A percentile compares a stretch with the other conserved stretches of the same genome.
Evolutionary conservation across 2,113 vertebrate genomes (phyloP).

Genomic region (Mesembrinibis cayennensis): DNA sequence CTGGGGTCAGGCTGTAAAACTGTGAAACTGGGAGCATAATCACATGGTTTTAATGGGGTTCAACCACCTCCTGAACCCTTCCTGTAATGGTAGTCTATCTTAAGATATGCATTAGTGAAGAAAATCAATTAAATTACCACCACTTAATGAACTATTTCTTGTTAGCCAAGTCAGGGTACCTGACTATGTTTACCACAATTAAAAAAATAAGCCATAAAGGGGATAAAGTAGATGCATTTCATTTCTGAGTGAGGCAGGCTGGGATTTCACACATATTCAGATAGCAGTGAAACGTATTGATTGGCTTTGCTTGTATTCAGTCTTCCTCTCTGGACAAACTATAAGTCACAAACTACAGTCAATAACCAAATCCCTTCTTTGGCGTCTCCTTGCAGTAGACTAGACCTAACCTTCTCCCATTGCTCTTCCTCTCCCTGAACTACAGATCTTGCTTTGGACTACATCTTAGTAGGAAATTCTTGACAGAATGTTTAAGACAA

Average conservation of each 20-base stretch:
- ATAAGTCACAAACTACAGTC: background rate
- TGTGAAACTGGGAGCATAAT: background rate
- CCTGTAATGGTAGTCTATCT: background rate
- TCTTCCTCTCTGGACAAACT: background rate
- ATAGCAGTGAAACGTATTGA: background rate
- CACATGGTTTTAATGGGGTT: background rate
- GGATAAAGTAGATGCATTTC: background rate
- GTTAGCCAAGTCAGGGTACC: background rate
- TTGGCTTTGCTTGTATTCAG: background rate
- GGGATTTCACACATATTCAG: background rate
- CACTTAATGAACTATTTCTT: background rate
- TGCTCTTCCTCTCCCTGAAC: background rate
- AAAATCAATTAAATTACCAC: conserved; percentile 42
- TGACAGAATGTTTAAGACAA: background rate
- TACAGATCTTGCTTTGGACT: background rate
- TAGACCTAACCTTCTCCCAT: background rate
- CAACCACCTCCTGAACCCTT: background rate
- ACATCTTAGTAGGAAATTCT: background rate
- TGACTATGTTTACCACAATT: background rate
- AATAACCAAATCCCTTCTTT: background rate
- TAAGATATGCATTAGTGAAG: conserved; percentile 5
- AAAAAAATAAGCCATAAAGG: background rate
- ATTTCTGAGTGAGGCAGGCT: background rate
- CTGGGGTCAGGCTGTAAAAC: background rate
- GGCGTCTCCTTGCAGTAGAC: background rate